Evolutionary conservation across 1,140 invertebrate genomes (phyloP), one percentile per base, ranked within the genome.

Genomic region (Eupeodes corollae): DNA sequence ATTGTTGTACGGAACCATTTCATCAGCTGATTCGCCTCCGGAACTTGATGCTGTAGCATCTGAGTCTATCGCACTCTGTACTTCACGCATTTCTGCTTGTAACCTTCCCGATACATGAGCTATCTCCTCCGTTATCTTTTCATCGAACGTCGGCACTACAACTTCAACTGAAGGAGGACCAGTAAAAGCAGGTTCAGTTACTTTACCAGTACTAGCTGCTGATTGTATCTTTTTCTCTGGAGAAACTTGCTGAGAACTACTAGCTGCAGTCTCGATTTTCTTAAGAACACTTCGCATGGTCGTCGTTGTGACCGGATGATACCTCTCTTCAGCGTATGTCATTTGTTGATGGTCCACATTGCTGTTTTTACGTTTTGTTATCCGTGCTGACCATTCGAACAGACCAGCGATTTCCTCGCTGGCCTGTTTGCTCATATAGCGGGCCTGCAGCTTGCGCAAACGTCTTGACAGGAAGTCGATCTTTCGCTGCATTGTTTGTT

Each of bases 41-140:
- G 91, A 94, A 59, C 89, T 93, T 44, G 88, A 91, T 14, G 84
- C 88, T 13, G 92, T 96, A 13, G 87, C 90, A 73, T 96, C 91
- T 14, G 90, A 92, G 70, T 95, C 91, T 40, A 91, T 70, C 54
- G 79, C 78, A 41, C 74, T 70, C 57, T 89, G 80, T 39, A 89
- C 74, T 47, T 84, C 70, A 26, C 77, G 73, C 47, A 90, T 61
- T 64, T 87, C 84, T 1, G 76, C 79, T 10, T 78, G 69, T 37
- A 91, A 69, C 15, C 80, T 75, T 32, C 84, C 84, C 9, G 80
- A 73, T 1, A 84, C 77, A 44, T 76, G 76, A 49, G 82, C 76
- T 33, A 86, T 62, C 63, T 73, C 57, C 68, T 58, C 61, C 58
- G 76, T 61, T 71, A 70, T 58, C 64, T 75, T 46, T 57, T 61